Base-by-base conservation (phyloP, 1,140 invertebrate species). In the Pygmarrhopalites habei region DNA sequence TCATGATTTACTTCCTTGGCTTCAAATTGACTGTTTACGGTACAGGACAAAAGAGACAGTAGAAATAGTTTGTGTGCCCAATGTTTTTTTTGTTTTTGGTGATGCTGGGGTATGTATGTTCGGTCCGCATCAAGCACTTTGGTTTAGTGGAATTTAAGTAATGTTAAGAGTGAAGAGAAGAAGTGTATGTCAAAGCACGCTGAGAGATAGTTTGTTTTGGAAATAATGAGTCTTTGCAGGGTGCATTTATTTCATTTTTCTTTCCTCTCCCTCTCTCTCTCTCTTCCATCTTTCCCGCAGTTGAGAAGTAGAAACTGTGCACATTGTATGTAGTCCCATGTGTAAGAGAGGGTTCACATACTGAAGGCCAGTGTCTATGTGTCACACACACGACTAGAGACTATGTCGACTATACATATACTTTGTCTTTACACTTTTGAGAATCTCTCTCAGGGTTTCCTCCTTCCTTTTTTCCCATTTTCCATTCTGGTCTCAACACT, bases 201-300 rank as follows among this genome's bases (percentile, higher is more conserved):
- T 63, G 53, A 32, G 61, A 57, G 53, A 63, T 55, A 58, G 61
- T 63, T 63, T 63, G 61, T 63, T 63, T 63, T 53, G 21, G 23
- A 58, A 63, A 57, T 63, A 63, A 63, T 63, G 44, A 58, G 57
- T 65, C 58, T 26, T 25, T 41, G 17, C 51, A 60, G 63, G 63
- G 63, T 65, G 63, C 63, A 65, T 65, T 65, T 65, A 65, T 65
- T 65, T 60, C 49, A 51, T 21, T 58, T 58, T 64, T 58, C n/a
- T 52, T 47, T 19, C 19, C 17, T 41, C 30, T 35, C 47, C 23
- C 51, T 17, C 32, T 2, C 21, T 23, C 30, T 60, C 49, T 28
- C 43, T 21, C 17, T 55, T 25, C 17, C 52, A 25, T 55, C 52
- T 55, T 32, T 26, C 52, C 5, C 14, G 17, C 39, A n/a, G n/a